Percentiles rank a stretch among this genome's conserved stretches.
Conservation (phyloP, 92 coral and sea anemone genomes). For the Parazoanthus atlanticus region DNA sequence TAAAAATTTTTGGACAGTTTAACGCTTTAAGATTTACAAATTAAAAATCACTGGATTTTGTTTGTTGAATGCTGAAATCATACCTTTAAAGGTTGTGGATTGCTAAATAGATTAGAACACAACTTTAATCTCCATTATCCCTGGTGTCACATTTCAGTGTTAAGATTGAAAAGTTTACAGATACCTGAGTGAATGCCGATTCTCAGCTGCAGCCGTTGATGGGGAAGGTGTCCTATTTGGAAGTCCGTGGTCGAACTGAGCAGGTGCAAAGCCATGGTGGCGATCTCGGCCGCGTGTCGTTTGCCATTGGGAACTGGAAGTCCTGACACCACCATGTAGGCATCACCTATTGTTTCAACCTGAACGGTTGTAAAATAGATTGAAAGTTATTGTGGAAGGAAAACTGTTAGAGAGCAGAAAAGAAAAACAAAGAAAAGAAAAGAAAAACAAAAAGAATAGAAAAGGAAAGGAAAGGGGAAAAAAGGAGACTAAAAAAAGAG, state of each 20-base stretch:
- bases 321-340: conserved; percentile 89
- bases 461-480: too few species aligned
- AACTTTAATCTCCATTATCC: too few species aligned
- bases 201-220: conserved; percentile 67
- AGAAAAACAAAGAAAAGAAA: too few species aligned
- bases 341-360: conserved; percentile 89
- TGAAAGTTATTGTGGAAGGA: neutral
- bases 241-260: conserved; percentile 75
- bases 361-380: neutral
- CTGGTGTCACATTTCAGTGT: neutral
- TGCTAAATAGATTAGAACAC: too few species aligned
- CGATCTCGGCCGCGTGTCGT: conserved; percentile 82
- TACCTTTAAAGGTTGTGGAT: too few species aligned
- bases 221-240: conserved; percentile 65
- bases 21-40: too few species aligned
- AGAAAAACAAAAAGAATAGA: too few species aligned
- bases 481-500: too few species aligned
- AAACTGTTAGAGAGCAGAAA: neutral
- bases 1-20: too few species aligned
- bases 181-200: conserved; percentile 88
- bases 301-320: conserved; percentile 83
- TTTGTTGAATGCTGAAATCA: too few species aligned
- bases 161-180: neutral
- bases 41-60: too few species aligned
- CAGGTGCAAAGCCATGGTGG: conserved; percentile 76